Evolutionary conservation across 2,797 vertebrate species (phyloP), one percentile per base, ranked within the genome.

Genomic region (Nannoperca obscura): DNA sequence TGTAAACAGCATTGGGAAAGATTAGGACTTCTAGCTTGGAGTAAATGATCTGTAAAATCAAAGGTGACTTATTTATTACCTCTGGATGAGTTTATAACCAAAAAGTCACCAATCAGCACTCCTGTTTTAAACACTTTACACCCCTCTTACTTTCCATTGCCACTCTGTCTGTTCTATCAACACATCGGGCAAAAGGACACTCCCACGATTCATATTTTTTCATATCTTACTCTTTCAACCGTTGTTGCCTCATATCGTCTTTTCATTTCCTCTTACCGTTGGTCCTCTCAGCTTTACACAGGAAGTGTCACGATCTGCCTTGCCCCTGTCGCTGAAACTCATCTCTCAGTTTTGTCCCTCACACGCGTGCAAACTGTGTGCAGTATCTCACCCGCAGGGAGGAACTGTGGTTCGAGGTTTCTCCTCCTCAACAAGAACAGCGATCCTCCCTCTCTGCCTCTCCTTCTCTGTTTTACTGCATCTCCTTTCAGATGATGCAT

Each of bases 221-320:
- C 67, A 57, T 55, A 53, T 79, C 22, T 34, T 2, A 46, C 17
- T 5, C 49, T 32, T 50, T 71, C 62, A 70, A 30, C 7, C 12
- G 30, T 46, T 64, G n/a, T 65, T 70, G 71, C 71, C 61, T 89
- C 50, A 58, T 76, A 76, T 64, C 34, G 38, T 65, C 30, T 64
- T 81, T 84, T 83, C 81, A 86, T 86, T 91, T 92, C 83, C 89
- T 86, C 81, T 76, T 30, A 65, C 57, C 59, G 47, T 52, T 27
- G 27, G 52, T 27, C 20, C 13, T 36, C 14, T 66, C 46, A 54
- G 64, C 59, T 71, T 72, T 8, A 80, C 81, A 92, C 90, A 92
- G 91, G 93, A 94, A 92, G 88, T 86, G 71, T 66, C 54, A 70
- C 9, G 20, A 42, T 72, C 76, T 58, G 82, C 76, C 67, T 73